Evolutionary conservation across 2,797 vertebrate genomes (phyloP), one percentile per base, ranked within the genome.

Genomic region (Halcyon leucocephala): DNA sequence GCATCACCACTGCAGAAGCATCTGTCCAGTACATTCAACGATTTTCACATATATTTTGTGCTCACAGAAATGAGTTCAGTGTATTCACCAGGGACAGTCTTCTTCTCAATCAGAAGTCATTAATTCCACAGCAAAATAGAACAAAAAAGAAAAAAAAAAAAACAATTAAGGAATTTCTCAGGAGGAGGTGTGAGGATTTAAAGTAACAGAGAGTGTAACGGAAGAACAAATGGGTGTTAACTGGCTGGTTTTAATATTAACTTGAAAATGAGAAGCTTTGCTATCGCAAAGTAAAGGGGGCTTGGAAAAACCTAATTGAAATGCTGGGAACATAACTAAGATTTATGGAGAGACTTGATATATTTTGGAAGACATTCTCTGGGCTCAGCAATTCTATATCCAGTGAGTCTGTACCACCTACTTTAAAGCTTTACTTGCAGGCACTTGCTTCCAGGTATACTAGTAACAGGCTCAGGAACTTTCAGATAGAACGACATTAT

Each of bases 201-300:
- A 86, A 86, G 48, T 44, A 90, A 93, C 16, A 85, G n/a, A 74
- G n/a, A 87, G 4, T 39, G 18, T 65, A 94, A n/a, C 35, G 71
- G 54, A 74, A 94, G 57, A 88, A 79, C 58, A 86, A 90, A 79
- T 51, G 42, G 17, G 18, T 89, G 48, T 78, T 92, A 96, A 81
- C 46, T 73, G 25, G 1, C 20, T 92, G 35, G 6, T 86, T 94
- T 94, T 92, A 93, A 42, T 86, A 79, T 62, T 81, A 89, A 20
- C 10, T 55, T 86, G 86, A 58, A 96, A 93, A 76, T 12, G 5
- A 79, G 39, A 64, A 79, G 17, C 39, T 79, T 82, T 89, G 15
- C 72, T 86, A 33, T 49, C 89, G 14, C 7, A 42, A 84, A 70
- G 31, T 60, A 66, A 82, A 24, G 5, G 60, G 20, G 24, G 19